Percentiles rank a stretch among this genome's conserved stretches.
These are phyloP conservation scores for Nasonia longicornis DNA, from an alignment of 1,140 invertebrate species.

Conservation along the genomic window DNA sequence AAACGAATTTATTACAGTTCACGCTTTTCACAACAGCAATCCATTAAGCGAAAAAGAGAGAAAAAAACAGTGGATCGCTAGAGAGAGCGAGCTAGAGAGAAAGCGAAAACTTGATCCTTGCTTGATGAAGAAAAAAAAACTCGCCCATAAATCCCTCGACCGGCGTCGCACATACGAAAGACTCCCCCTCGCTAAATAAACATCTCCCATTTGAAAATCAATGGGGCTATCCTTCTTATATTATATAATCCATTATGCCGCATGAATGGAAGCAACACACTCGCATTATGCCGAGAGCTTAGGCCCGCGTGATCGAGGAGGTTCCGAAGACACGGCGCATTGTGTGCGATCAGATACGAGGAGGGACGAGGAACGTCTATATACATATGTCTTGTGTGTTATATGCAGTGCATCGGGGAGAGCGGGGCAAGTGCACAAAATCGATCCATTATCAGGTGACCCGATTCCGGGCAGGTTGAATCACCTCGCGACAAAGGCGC, in stretches of 20 bases:
- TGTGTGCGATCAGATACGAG: background rate
- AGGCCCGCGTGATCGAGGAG: slow-evolving; percentile 32
- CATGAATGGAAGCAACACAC: slow-evolving; percentile 39
- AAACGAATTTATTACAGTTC: slow-evolving; percentile 30
- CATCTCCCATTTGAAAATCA: slow-evolving; percentile 45
- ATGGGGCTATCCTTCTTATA: slow-evolving; percentile 41
- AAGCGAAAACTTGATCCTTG: slow-evolving; percentile 23
- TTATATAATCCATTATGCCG: slow-evolving; percentile 46
- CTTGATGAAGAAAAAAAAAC: slow-evolving; percentile 18
- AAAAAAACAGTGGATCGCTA: background rate
- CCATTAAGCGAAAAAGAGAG: slow-evolving; percentile 24
- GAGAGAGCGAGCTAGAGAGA: background rate
- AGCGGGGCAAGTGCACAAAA: slow-evolving; percentile 58
- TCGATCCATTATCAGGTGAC: slow-evolving; percentile 62
- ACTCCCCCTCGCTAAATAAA: slow-evolving; percentile 44
- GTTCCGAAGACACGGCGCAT: background rate
- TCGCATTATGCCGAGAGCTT: slow-evolving; percentile 36
- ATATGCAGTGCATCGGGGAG: background rate
- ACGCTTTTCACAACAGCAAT: slow-evolving; percentile 29
- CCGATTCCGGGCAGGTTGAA: slow-evolving; percentile 59
- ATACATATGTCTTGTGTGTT: background rate
- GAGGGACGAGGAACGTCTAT: background rate
- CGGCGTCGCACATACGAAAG: background rate
- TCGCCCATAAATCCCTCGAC: slow-evolving; percentile 22
- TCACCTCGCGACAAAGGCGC: slow-evolving; percentile 55